Percentiles rank a stretch among this genome's conserved stretches.
Evolutionary conservation across 2,797 vertebrate genomes (phyloP).

Genomic region (Synanceia verrucosa): DNA sequence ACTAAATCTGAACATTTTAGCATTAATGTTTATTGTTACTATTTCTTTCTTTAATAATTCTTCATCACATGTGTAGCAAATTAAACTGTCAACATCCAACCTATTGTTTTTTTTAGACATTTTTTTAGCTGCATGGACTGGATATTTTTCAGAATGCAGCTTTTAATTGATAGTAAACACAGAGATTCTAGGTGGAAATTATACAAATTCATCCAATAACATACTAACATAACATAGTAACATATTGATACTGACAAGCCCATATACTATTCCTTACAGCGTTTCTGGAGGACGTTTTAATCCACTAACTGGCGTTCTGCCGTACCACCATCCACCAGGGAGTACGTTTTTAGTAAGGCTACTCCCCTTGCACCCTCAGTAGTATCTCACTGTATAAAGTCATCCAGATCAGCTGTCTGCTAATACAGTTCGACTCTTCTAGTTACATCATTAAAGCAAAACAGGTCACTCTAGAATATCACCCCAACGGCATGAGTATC

Average conservation of each 20-base stretch:
- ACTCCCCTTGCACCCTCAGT: constrained; percentile 21
- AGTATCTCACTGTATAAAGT: constrained; percentile 23
- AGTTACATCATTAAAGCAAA: constrained; percentile 42
- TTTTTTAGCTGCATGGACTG: neutral
- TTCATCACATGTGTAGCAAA: too few relatives aligned
- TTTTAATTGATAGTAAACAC: neutral
- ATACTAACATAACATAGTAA: too few relatives aligned
- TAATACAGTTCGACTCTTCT: constrained; percentile 52
- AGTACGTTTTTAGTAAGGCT: constrained; percentile 33
- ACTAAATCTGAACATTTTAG: neutral
- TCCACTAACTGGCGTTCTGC: constrained; percentile 31
- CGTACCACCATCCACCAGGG: constrained; percentile 29
- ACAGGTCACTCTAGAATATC: constrained; percentile 23
- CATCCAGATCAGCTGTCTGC: constrained; percentile 44
- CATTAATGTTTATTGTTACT: neutral
- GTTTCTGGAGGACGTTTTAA: constrained; percentile 12
- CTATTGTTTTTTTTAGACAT: neutral
- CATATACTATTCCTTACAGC: neutral
- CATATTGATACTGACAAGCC: neutral
- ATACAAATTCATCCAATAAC: neutral
- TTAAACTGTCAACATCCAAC: constrained; percentile 2
- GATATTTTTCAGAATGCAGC: neutral
- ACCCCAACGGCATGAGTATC: constrained; percentile 17
- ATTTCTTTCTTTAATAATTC: too few relatives aligned
- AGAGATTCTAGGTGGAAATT: neutral